A percentile compares a stretch with the other conserved stretches of the same genome.
These are phyloP conservation scores for Eupsilia transversa DNA, from an alignment of 2,888 invertebrate genomes.

Conservation along the genomic window DNA sequence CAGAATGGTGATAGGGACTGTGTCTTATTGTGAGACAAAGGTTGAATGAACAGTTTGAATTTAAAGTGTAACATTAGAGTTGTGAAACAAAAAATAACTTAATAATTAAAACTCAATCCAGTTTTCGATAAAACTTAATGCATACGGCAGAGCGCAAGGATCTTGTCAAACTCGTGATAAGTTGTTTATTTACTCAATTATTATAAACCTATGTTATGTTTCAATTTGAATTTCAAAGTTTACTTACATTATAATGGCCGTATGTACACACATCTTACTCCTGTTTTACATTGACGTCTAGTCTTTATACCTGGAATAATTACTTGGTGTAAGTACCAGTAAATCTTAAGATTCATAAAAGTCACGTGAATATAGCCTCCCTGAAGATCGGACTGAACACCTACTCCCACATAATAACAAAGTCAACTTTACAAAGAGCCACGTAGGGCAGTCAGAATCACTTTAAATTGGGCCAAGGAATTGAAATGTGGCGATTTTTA, in stretches of 20 bases:
- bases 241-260: not conserved
- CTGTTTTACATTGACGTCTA: not conserved
- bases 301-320: not conserved
- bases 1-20: not conserved
- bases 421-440: not conserved
- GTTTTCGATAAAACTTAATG: not conserved
- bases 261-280: not conserved
- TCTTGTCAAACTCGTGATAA: not conserved
- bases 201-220: not conserved
- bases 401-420: not conserved
- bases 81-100: not conserved
- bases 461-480: not conserved
- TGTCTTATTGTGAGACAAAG: not conserved
- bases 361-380: conserved; percentile 3
- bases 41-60: not conserved
- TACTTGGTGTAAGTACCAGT: not conserved
- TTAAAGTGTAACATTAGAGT: not conserved
- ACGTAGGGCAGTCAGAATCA: too few relatives aligned
- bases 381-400: not conserved
- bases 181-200: not conserved
- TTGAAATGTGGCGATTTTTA: not conserved
- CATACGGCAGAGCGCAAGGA: not conserved
- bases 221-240: not conserved
- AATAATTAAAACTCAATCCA: too few relatives aligned
- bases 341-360: conserved; percentile 14